Percentiles rank a stretch among this genome's conserved stretches.
phyloP scores from a whole-genome alignment of 2,797 vertebrate genomes.

The Darevskia nairensis region DNA sequence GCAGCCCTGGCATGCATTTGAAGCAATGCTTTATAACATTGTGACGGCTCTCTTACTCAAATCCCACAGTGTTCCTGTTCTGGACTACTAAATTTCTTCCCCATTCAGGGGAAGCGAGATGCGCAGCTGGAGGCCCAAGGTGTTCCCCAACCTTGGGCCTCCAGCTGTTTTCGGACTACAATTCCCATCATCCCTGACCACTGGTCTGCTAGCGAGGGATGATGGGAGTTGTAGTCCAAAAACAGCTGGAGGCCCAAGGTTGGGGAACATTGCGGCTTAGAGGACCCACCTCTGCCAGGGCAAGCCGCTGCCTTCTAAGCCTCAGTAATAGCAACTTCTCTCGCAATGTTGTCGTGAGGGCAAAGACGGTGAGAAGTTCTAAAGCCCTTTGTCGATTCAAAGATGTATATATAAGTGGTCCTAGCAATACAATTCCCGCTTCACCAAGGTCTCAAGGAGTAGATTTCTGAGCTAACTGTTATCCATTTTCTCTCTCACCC shows the following conservation, averaged over 20 bases:
- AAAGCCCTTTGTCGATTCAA: constrained; percentile 9
- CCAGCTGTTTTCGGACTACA: too few species aligned
- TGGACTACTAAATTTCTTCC: not conserved
- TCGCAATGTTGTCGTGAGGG: not conserved
- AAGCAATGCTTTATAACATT: constrained; percentile 51
- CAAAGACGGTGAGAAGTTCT: constrained; percentile 1
- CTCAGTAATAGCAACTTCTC: not conserved
- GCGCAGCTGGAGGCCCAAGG: too few species aligned
- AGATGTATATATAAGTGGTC: not conserved
- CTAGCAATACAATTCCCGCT: not conserved
- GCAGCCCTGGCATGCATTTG: constrained; percentile 66
- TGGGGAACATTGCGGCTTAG: not conserved
- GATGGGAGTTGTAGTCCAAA: too few species aligned
- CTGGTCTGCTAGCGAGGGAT: too few species aligned
- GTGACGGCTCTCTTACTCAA: not conserved
- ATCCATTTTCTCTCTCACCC: not conserved
- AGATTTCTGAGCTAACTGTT: not conserved
- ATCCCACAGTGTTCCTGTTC: not conserved
- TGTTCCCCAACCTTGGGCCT: too few species aligned
- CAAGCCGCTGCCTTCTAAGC: not conserved
- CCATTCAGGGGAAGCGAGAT: not conserved
- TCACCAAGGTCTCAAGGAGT: not conserved
- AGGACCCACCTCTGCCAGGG: not conserved
- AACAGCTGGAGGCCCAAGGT: too few species aligned
- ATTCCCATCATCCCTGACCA: too few species aligned